Percentiles rank a stretch among this genome's conserved stretches.
Conservation (phyloP, 2,797 vertebrate genomes). For the Simalia tracyae region DNA sequence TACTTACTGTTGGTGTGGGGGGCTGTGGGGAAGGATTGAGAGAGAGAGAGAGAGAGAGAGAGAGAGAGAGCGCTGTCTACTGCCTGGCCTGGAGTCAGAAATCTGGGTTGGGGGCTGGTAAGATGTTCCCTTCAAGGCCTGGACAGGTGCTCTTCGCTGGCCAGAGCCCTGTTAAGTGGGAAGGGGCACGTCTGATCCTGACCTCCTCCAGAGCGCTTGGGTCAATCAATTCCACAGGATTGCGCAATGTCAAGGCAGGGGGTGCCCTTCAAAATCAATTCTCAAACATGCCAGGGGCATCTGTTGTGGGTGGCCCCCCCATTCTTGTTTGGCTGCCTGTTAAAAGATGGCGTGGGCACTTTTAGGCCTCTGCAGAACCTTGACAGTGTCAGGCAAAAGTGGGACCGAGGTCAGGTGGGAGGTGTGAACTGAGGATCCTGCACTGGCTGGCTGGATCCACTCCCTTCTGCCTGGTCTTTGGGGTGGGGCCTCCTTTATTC, state of each 20-base stretch:
- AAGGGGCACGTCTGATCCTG: background rate
- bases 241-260: background rate
- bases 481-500: background rate
- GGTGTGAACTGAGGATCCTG: no score
- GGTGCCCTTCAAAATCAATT: background rate
- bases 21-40: no score
- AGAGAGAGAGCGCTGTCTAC: no score
- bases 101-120: no score
- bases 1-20: no score
- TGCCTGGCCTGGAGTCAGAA: no score
- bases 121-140: no score
- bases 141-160: background rate
- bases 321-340: no score
- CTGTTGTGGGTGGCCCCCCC: background rate
- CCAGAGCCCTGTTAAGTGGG: background rate
- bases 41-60: no score
- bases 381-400: background rate
- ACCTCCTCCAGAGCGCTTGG: background rate
- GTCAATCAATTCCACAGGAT: background rate
- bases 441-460: no score
- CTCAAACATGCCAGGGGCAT: background rate
- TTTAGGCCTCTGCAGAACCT: background rate
- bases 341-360: background rate
- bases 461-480: background rate
- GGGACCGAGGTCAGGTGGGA: no score